Conservation (phyloP, 2,797 vertebrate genomes). For the Alosa sapidissima region DNA sequence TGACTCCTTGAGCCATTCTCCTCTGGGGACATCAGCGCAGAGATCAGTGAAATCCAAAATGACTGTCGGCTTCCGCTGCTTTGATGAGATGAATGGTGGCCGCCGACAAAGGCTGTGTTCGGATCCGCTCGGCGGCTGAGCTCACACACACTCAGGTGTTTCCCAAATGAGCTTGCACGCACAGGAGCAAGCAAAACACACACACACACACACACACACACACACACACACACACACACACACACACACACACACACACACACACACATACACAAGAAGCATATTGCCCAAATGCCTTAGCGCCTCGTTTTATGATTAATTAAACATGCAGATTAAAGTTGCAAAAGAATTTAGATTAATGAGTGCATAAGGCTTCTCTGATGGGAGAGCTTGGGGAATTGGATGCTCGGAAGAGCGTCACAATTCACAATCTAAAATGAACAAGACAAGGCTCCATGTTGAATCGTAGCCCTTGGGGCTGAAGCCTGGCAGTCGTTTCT, state of each 20-base stretch:
- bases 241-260: conserved; percentile 58
- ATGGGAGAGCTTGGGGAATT: conserved; percentile 85
- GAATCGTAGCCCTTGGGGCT: conserved; percentile 78
- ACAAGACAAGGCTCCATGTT: conserved; percentile 82
- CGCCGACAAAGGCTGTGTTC: conserved; percentile 86
- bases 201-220: conserved; percentile 62
- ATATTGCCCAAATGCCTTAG: conserved; percentile 90
- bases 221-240: conserved; percentile 57
- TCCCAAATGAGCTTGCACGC: conserved; percentile 83
- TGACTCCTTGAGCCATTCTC: conserved; percentile 54
- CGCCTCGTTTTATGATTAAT: conserved; percentile 95
- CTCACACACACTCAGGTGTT: conserved; percentile 90
- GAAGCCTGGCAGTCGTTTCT: conserved; percentile 76
- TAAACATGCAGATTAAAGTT: conserved; percentile 94
- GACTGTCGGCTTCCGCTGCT: conserved; percentile 45
- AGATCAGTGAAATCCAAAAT: conserved; percentile 54
- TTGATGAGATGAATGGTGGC: conserved; percentile 87
- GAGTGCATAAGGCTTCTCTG: conserved; percentile 86
- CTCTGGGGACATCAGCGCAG: conserved; percentile 50
- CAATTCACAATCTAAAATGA: conserved; percentile 85
- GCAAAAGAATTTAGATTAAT: conserved; percentile 90
- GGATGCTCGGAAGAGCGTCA: conserved; percentile 81
- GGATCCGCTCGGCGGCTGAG: conserved; percentile 74
- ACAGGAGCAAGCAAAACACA: conserved; percentile 89
- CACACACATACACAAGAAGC: conserved; percentile 74